Evolutionary conservation across 2,888 invertebrate species (phyloP).

Genomic region (Amitus sp.): DNA sequence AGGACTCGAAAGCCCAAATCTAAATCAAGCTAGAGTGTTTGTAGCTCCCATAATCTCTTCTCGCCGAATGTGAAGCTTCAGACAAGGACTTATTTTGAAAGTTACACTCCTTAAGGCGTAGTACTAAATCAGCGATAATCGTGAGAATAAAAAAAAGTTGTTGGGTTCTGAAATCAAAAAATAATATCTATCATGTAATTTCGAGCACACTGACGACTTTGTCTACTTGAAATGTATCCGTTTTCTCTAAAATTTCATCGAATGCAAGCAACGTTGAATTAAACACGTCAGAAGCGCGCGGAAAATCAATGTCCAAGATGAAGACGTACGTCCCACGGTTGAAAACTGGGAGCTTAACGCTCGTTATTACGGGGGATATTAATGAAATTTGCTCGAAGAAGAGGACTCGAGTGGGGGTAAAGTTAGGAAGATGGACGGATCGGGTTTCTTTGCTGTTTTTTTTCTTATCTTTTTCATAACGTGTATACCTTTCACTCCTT

Average conservation of each 20-base stretch:
- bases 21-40: too few relatives aligned
- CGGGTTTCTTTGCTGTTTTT: constrained; percentile 27
- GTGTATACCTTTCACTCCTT: constrained; percentile 6
- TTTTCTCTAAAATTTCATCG: constrained; percentile 33
- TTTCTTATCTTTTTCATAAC: not conserved
- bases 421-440: constrained; percentile 20
- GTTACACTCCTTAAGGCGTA: too few relatives aligned
- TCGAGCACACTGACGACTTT: too few relatives aligned
- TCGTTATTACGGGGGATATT: constrained; percentile 38
- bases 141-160: too few relatives aligned
- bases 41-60: too few relatives aligned
- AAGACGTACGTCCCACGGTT: constrained; percentile 39
- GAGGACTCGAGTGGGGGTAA: not conserved
- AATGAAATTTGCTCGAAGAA: constrained; percentile 37
- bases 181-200: too few relatives aligned
- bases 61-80: too few relatives aligned
- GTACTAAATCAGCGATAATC: too few relatives aligned
- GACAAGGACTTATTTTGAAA: too few relatives aligned
- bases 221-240: too few relatives aligned
- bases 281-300: constrained; percentile 24
- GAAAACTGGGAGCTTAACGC: constrained; percentile 34
- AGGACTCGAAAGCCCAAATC: too few relatives aligned
- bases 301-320: constrained; percentile 40
- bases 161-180: too few relatives aligned
- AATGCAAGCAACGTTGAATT: constrained; percentile 15